Conservation (phyloP, 2,113 vertebrate species). For the Nipponia nippon region DNA sequence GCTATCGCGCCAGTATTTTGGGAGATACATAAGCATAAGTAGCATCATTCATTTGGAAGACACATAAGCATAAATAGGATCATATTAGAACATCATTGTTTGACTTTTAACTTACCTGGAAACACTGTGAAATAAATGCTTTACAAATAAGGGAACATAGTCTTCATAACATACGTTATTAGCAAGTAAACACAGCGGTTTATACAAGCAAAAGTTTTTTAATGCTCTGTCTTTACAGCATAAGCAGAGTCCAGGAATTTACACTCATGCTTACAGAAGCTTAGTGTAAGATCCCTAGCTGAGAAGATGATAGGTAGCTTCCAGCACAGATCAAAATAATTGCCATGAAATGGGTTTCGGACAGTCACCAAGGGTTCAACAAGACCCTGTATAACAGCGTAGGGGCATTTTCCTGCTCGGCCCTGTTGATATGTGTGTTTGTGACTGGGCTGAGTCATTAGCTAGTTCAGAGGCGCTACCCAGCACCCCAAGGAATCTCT, state of each 20-base stretch:
- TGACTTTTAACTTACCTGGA: neutral
- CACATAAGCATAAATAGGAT: neutral
- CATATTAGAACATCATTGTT: neutral
- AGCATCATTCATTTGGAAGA: neutral
- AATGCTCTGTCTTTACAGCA: neutral
- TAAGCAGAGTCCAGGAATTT: neutral
- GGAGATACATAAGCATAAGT: neutral
- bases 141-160: neutral
- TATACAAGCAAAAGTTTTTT: neutral
- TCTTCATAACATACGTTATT: neutral
- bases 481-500: neutral
- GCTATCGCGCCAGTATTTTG: neutral
- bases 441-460: neutral
- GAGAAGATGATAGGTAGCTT: neutral
- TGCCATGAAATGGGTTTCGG: neutral
- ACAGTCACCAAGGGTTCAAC: neutral
- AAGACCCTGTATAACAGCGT: neutral
- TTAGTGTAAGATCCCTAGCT: neutral
- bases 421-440: neutral
- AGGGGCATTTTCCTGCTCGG: neutral
- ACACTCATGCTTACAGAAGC: neutral
- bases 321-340: neutral
- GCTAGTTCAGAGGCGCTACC: neutral
- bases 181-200: neutral
- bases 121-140: neutral